Conservation (phyloP, 2,797 vertebrate genomes). For the Falco columbarius region DNA sequence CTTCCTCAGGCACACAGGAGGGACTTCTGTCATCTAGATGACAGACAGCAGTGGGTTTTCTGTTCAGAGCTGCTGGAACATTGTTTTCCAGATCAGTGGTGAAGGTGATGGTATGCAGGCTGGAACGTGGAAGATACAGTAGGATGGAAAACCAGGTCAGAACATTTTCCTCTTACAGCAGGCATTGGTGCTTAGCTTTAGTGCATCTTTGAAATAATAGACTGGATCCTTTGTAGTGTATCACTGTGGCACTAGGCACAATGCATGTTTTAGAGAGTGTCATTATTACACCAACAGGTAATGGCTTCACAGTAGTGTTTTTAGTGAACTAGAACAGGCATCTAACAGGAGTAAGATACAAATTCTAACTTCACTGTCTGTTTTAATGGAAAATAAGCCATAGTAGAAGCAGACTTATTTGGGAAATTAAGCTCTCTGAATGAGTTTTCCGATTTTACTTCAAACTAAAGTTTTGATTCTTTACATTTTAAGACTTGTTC, state of each 20-base stretch:
- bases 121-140: not conserved
- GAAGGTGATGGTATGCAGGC: not conserved
- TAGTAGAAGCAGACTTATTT: not conserved
- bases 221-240: not conserved
- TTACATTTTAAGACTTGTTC: not conserved
- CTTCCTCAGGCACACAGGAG: not conserved
- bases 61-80: not conserved
- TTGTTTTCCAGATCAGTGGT: not conserved
- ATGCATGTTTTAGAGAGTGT: not conserved
- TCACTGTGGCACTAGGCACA: not conserved
- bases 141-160: not conserved
- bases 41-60: not conserved
- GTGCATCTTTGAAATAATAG: not conserved
- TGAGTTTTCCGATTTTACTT: slow-evolving; percentile 7
- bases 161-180: not conserved
- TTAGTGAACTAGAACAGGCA: not conserved
- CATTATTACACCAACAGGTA: not conserved
- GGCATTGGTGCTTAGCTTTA: not conserved
- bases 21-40: not conserved
- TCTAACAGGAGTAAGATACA: not conserved
- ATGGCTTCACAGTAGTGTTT: not conserved
- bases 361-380: not conserved
- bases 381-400: not conserved
- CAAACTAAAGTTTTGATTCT: not conserved
- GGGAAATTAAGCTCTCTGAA: not conserved